Percentiles rank a stretch among this genome's conserved stretches.
Evolutionary conservation across 2,113 vertebrate species (phyloP).

Genomic region (Carassius gibelio): DNA sequence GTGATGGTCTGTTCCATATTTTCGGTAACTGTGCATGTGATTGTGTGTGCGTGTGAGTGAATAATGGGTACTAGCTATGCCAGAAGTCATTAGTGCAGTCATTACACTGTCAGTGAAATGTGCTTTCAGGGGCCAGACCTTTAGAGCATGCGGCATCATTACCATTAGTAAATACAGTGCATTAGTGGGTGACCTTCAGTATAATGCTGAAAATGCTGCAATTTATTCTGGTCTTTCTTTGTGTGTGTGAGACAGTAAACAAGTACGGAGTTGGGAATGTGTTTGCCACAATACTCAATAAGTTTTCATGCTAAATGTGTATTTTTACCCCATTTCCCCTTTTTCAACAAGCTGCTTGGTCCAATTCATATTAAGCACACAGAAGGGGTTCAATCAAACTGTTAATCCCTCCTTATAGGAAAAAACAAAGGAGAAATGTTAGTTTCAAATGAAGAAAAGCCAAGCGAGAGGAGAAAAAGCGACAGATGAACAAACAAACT

Average conservation of each 20-base stretch:
- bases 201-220: constrained; percentile 37
- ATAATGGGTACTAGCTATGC: constrained; percentile 25
- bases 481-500: constrained; percentile 49
- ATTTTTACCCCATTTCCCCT: background rate
- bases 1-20: background rate
- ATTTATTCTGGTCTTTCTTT: background rate
- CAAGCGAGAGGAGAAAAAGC: constrained; percentile 38
- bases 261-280: background rate
- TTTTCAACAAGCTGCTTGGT: constrained; percentile 22
- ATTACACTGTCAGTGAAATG: constrained; percentile 39
- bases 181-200: constrained; percentile 43
- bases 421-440: constrained; percentile 54
- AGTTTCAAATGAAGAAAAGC: constrained; percentile 48
- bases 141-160: constrained; percentile 28
- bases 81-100: constrained; percentile 41
- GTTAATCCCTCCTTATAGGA: constrained; percentile 6
- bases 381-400: constrained; percentile 6
- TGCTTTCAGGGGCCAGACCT: constrained; percentile 39
- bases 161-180: constrained; percentile 49
- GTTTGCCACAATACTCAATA: background rate
- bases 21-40: background rate
- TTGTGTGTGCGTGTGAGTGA: background rate
- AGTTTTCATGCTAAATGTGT: background rate
- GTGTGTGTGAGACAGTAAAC: background rate
- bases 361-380: constrained; percentile 25